Evolutionary conservation across 2,888 invertebrate species (phyloP), one percentile per base, ranked within the genome.

Genomic region (Thumatha senex): DNA sequence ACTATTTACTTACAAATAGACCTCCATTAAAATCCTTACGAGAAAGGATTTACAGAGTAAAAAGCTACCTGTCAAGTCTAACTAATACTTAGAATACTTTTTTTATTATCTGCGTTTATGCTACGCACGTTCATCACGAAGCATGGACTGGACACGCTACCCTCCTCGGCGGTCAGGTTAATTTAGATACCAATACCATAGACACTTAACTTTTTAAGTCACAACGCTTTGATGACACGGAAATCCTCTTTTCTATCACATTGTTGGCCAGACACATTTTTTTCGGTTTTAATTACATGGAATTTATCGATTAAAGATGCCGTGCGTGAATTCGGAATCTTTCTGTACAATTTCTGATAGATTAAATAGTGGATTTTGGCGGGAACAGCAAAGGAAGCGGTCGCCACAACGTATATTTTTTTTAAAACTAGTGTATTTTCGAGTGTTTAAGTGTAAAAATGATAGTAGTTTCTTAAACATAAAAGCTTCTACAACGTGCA

Each of bases 131-230:
- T 29, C 52, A 40, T 52, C 52, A 48, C 43, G 47, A 40, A 13
- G 18, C 31, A 52, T 51, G 47, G 44, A 48, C 40, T 51, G 47
- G 44, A 48, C 43, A 52, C 43, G 44, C 52, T 40, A 48, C 47
- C 52, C 52, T 46, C 33, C 41, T 14, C 41, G 15, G 39, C 34
- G 43, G 44, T 48, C 44, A 44, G 13, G 35, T 35, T 40, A 40
- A 52, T 52, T 52, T 52, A 52, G 52, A 52, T 52, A 52, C 43
- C 48, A 48, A 52, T 52, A 48, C 43, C 48, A 48, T 48, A 52
- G 52, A 52, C 43, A 51, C 38, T 41, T 12, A 13, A 30, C 15
- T 51, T 51, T 51, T 46, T 46, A 31, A 31, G 29, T 36, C 29
- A 13, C 44, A 36, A n/a, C 45, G 35, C 45, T 45, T 45, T 9